A percentile compares a stretch with the other conserved stretches of the same genome.
Conservation (phyloP, 2,797 vertebrate genomes). For the Nasua narica region DNA sequence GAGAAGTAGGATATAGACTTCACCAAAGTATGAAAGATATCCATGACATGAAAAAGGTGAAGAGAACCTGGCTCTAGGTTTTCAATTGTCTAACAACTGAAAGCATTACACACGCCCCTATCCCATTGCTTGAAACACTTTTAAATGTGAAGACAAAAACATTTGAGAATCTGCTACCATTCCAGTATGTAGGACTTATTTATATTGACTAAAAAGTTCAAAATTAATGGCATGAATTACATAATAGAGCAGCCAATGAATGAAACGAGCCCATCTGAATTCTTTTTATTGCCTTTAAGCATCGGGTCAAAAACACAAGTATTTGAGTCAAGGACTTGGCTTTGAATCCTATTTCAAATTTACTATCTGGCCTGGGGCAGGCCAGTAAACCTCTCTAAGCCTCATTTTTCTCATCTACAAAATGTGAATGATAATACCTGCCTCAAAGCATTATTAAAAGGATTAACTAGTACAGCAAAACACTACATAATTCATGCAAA, state of each 20-base stretch:
- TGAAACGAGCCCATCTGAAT: not conserved
- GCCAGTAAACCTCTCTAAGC: not conserved
- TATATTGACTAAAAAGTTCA: slow-evolving; percentile 1
- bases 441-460: slow-evolving; percentile 26
- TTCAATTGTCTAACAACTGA: not conserved
- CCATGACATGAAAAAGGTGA: not conserved
- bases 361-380: not conserved
- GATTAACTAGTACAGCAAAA: not conserved
- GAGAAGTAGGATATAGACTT: not conserved
- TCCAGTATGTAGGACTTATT: not conserved
- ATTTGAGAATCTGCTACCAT: not conserved
- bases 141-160: not conserved
- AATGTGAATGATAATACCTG: slow-evolving; percentile 5
- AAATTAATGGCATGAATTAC: not conserved
- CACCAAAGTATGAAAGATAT: not conserved
- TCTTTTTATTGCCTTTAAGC: not conserved
- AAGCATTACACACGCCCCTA: not conserved
- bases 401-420: slow-evolving; percentile 27
- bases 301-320: slow-evolving; percentile 24
- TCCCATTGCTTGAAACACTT: not conserved
- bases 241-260: not conserved
- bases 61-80: not conserved
- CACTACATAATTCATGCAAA: not conserved
- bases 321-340: slow-evolving; percentile 9
- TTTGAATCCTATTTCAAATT: slow-evolving; percentile 45